Percentiles rank a stretch among this genome's conserved stretches.
Evolutionary conservation across 2,888 invertebrate genomes (phyloP).

Genomic region (Sarcophaga rosellei): DNA sequence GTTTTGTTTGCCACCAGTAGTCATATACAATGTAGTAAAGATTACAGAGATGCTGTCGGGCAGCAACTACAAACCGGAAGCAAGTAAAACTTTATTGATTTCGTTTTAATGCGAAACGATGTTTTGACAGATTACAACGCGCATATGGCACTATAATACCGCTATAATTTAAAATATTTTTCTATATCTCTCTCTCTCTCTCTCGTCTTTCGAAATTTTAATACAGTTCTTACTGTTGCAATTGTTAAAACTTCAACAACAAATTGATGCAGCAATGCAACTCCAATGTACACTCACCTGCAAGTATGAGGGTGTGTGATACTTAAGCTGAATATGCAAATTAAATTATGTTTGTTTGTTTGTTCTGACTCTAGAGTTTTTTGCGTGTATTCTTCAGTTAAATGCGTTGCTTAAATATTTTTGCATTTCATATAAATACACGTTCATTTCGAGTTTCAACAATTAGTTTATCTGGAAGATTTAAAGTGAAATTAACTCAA

Average conservation of each 20-base stretch:
- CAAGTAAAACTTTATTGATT: constrained; percentile 63
- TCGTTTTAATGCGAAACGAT: constrained; percentile 61
- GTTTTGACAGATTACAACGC: constrained; percentile 67
- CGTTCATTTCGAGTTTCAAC: constrained; percentile 68
- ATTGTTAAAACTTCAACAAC: not conserved
- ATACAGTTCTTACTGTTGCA: not conserved
- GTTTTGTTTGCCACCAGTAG: not conserved
- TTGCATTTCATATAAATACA: constrained; percentile 67
- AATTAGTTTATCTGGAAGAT: constrained; percentile 73
- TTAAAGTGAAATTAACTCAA: constrained; percentile 55
- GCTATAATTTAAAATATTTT: constrained; percentile 45
- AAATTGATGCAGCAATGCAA: not conserved
- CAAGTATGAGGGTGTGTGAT: not conserved
- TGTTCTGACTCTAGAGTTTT: constrained; percentile 5
- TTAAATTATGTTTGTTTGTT: constrained; percentile 31
- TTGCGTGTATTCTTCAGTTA: constrained; percentile 24
- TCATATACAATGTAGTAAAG: not conserved
- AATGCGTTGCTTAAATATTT: constrained; percentile 53
- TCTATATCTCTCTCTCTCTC: not conserved
- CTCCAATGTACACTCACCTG: not conserved
- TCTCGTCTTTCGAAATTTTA: not conserved
- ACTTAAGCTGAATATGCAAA: constrained; percentile 35
- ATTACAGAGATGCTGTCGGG: constrained; percentile 36
- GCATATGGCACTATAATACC: constrained; percentile 64
- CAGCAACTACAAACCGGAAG: constrained; percentile 60